Conservation (phyloP, 2,797 vertebrate genomes). For the Hydrolagus colliei region DNA sequence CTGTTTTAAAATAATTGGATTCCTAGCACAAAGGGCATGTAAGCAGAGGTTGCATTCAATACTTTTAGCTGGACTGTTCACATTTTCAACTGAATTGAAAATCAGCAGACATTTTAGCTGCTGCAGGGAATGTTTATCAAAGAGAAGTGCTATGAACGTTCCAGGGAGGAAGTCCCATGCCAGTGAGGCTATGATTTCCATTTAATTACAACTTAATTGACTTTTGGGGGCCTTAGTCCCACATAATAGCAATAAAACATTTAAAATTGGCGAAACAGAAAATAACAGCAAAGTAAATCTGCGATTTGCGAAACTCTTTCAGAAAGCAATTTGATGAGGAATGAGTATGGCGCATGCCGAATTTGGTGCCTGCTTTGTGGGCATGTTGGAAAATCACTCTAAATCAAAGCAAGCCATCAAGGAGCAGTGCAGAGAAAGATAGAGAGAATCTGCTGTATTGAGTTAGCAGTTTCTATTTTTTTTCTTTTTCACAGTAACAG, state of each 20-base stretch:
- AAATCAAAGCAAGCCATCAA: background rate
- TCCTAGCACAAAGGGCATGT: background rate
- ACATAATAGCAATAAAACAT: background rate
- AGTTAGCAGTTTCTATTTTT: too few relatives aligned
- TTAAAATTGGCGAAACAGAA: background rate
- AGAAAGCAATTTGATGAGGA: background rate
- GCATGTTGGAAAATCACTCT: background rate
- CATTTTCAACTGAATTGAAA: background rate
- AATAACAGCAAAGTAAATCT: too few relatives aligned
- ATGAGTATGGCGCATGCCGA: background rate
- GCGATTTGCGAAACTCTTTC: too few relatives aligned
- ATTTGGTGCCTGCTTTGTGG: background rate
- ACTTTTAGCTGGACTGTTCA: background rate
- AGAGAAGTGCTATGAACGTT: background rate
- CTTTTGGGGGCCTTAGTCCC: too few relatives aligned
- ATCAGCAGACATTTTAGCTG: background rate
- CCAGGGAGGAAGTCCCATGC: background rate
- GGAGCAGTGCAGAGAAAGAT: background rate
- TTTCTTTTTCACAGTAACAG: background rate
- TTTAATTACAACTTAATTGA: background rate
- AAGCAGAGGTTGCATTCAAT: background rate
- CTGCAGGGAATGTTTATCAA: too few relatives aligned
- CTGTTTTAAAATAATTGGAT: slow-evolving; percentile 4
- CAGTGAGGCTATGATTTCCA: background rate
- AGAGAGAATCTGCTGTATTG: background rate